Evolutionary conservation across 2,888 invertebrate genomes (phyloP), one percentile per base, ranked within the genome.

Genomic region (Yponomeuta cagnagella): DNA sequence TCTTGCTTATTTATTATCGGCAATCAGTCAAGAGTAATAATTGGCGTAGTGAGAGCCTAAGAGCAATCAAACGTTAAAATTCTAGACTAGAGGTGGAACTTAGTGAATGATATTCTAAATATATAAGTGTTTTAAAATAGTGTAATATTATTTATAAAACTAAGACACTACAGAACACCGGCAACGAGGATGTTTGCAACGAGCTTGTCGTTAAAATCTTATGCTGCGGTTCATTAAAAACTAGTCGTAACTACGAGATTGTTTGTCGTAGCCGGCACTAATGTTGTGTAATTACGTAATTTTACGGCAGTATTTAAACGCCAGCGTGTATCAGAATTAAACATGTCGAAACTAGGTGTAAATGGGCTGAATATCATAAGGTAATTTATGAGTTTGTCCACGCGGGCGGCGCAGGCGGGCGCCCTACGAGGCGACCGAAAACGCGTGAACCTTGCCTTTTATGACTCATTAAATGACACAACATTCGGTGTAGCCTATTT

Each of bases 241-340:
- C 79, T 77, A 75, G 79, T 81, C 82, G 83, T 89, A 86, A 89
- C 89, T 86, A 79, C 80, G 77, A 78, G 79, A 80, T 80, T 84
- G 86, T 89, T 87, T 88, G 85, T 85, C 82, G 81, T 83, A 77
- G 80, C 80, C 80, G 82, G 77, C 82, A 82, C 80, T 86, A 83
- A 86, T 87, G 84, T 85, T 85, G 82, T 85, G 84, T 88, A 87
- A 86, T 88, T 86, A 88, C 82, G 81, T 85, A 82, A 81, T 84
- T 84, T 82, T 83, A 84, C 82, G 84, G 84, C 80, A 77, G 79
- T 78, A 80, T 81, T 80, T 82, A 81, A 82, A 84, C 83, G 76
- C 82, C 77, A 69, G 76, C 80, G 78, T 79, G 77, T 81, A 78
- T 80, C 78, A 80, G 82, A 83, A 81, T 82, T 84, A 82, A 84